Conservation (phyloP, 1,140 invertebrate genomes). For the Drosophila miranda region DNA sequence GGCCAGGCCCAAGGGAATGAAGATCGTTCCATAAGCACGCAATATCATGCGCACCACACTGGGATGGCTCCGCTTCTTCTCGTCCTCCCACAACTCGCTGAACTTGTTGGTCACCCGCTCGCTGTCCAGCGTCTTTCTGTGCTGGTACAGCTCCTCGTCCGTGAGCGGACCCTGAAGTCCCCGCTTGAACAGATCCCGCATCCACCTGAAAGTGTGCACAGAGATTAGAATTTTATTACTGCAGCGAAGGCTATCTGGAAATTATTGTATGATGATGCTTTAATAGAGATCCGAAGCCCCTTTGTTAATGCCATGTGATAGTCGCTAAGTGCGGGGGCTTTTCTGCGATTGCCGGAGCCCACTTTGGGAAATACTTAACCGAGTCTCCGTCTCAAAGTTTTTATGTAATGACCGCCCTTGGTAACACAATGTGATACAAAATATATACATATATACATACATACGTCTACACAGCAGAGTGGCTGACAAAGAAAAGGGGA, state of each 20-base stretch:
- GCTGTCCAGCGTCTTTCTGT: constrained; percentile 66
- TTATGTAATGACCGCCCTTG: too few relatives aligned
- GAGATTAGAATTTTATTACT: neutral
- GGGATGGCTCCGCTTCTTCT: constrained; percentile 80
- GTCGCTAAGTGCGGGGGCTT: constrained; percentile 7
- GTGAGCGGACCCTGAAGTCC: constrained; percentile 82
- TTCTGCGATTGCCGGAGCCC: constrained; percentile 24
- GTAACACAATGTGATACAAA: too few relatives aligned
- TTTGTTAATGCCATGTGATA: constrained; percentile 15
- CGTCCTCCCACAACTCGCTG: constrained; percentile 70
- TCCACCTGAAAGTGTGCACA: constrained; percentile 75
- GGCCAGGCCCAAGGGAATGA: constrained; percentile 83
- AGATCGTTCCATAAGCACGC: constrained; percentile 83
- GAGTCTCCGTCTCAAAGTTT: too few relatives aligned
- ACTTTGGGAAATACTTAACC: neutral
- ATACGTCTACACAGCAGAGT: too few relatives aligned
- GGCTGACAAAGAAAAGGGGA: neutral
- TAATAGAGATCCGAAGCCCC: constrained; percentile 15
- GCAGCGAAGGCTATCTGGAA: too few relatives aligned
- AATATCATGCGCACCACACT: constrained; percentile 84
- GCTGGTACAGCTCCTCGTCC: constrained; percentile 83
- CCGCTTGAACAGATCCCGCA: constrained; percentile 81
- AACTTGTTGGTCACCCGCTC: constrained; percentile 72
- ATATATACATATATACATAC: too few relatives aligned
- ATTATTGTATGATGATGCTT: constrained; percentile 2